These are phyloP conservation scores for Rhingia campestris DNA, from an alignment of 2,888 invertebrate genomes.

Conservation along the genomic window DNA sequence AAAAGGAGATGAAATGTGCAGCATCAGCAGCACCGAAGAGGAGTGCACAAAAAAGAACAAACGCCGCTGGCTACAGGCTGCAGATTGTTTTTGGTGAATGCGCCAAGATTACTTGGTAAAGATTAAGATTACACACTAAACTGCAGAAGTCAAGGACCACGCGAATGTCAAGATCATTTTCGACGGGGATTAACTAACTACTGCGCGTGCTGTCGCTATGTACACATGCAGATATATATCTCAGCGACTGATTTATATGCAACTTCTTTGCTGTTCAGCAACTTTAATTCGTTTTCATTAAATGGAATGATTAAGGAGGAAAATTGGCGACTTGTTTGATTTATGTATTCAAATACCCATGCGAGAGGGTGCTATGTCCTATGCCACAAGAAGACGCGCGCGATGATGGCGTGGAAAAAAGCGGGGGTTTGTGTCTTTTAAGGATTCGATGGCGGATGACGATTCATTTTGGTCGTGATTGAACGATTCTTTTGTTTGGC, in stretches of 20 bases:
- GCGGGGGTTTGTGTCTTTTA: neutral
- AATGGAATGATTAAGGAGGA: constrained; percentile 28
- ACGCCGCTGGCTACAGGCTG: constrained; percentile 28
- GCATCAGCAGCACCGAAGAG: constrained; percentile 5
- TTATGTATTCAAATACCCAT: constrained; percentile 12
- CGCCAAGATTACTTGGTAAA: constrained; percentile 58
- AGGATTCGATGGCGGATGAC: constrained; percentile 1
- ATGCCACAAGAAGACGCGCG: neutral
- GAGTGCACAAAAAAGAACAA: neutral
- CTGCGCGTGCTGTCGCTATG: constrained; percentile 25
- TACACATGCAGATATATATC: neutral
- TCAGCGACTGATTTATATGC: constrained; percentile 24
- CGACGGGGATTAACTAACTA: constrained; percentile 35
- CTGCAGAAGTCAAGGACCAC: constrained; percentile 56
- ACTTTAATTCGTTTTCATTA: constrained; percentile 35
- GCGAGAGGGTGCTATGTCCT: neutral
- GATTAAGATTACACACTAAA: constrained; percentile 43
- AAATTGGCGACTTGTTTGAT: constrained; percentile 28
- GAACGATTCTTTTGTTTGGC: constrained; percentile 37
- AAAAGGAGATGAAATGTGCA: constrained; percentile 31
- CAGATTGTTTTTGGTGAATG: constrained; percentile 45
- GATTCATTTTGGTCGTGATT: constrained; percentile 17
- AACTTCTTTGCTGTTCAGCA: neutral
- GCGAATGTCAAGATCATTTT: constrained; percentile 61
- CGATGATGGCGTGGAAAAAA: neutral